A percentile compares a stretch with the other conserved stretches of the same genome.
phyloP scores from a whole-genome alignment of 2,888 invertebrate species.

The Harpalus rufipes region DNA sequence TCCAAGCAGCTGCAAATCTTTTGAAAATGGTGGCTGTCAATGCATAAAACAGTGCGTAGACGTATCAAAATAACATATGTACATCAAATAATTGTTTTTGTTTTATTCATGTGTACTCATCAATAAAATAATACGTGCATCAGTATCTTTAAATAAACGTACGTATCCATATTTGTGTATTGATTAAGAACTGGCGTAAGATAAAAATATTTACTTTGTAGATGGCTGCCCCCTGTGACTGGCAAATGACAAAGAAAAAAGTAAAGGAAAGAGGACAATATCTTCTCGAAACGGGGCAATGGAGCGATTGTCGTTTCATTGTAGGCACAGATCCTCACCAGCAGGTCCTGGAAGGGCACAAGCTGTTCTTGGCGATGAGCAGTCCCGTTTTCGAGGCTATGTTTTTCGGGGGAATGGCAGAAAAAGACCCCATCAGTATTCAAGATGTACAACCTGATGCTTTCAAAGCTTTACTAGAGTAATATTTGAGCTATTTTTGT shows the following conservation, averaged over 20 bases:
- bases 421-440: constrained; percentile 88
- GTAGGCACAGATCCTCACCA: constrained; percentile 89
- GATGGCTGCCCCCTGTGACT: constrained; percentile 83
- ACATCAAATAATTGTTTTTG: background rate
- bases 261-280: constrained; percentile 87
- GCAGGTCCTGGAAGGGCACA: constrained; percentile 86
- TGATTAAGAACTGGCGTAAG: constrained; percentile 19
- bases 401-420: constrained; percentile 92
- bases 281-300: constrained; percentile 87
- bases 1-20: constrained; percentile 47
- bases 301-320: constrained; percentile 91
- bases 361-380: constrained; percentile 90
- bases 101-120: constrained; percentile 10
- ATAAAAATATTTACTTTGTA: constrained; percentile 65
- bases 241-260: constrained; percentile 87
- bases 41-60: constrained; percentile 30
- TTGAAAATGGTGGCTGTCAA: constrained; percentile 61
- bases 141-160: constrained; percentile 33
- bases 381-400: constrained; percentile 94
- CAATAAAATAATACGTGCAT: constrained; percentile 22
- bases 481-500: constrained; percentile 70
- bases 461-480: constrained; percentile 89
- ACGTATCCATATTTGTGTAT: constrained; percentile 25
- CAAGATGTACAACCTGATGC: constrained; percentile 92
- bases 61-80: constrained; percentile 15